Base-by-base conservation (phyloP, 2,797 vertebrate species). In the Anguilla pacifica region DNA sequence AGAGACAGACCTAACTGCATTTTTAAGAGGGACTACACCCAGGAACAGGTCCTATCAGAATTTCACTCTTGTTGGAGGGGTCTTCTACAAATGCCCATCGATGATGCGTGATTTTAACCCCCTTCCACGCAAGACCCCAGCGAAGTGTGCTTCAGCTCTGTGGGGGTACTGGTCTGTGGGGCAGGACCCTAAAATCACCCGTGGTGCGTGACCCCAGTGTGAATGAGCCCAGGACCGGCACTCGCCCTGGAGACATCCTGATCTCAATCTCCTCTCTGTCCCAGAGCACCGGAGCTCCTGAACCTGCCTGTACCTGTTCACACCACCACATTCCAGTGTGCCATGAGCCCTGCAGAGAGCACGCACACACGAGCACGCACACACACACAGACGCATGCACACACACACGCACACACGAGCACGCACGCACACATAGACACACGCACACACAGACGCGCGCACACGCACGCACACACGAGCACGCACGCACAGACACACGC, bases 221-320 rank as follows among this genome's bases (percentile, higher is more conserved):
- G 74, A 77, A 35, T 13, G 31, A 35, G 70, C 13, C 0, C 13
- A 0, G 67, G 67, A 28, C 67, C 0, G 17, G 19, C 6, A 7
- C 6, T 19, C 2, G 43, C 77, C 79, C 43, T 51, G 10, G 46
- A 7, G 43, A 79, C 74, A 0, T 4, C 31, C 22, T 19, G 4
- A 15, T 43, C 35, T 39, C 31, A 11, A 39, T 77, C 35, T 7
- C 31, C 70, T 31, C 31, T 49, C 77, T 7, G 77, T 49, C 43
- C 43, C 77, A 49, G 43, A 25, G n/a, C 43, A 25, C 46, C 2
- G 79, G 43, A 35, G 46, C 55, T 79, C 43, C 22, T 2, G 11
- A 79, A 25, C 79, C 79, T 82, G 79, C 17, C 79, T n/a, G 6
- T 82, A 51, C 79, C 79, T 82, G 79, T 43, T 25, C 74, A 46